phyloP scores from a whole-genome alignment of 2,113 vertebrate species.

The Apodemus sylvaticus region DNA sequence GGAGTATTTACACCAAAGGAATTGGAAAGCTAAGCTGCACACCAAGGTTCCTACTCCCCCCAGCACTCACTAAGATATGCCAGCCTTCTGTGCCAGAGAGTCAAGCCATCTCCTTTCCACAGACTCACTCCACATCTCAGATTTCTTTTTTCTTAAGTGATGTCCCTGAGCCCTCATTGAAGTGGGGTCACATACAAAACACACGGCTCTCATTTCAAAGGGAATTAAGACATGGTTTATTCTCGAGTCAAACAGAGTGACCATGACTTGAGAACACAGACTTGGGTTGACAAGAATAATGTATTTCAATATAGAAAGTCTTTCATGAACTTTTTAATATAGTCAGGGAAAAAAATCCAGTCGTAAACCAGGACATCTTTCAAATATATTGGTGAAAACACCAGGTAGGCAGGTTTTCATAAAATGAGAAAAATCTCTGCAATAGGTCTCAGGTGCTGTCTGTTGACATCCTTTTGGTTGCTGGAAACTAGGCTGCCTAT shows the following conservation, averaged over 20 bases:
- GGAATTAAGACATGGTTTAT: not conserved
- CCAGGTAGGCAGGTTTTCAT: not conserved
- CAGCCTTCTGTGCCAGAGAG: not conserved
- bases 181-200: not conserved
- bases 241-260: not conserved
- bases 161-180: not conserved
- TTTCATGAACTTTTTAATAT: not conserved
- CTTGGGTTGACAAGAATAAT: not conserved
- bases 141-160: not conserved
- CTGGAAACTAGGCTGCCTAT: not conserved
- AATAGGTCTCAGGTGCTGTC: not conserved
- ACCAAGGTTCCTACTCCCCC: not conserved
- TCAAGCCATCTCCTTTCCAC: not conserved
- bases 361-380: not conserved
- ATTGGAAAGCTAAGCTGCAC: not conserved
- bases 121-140: not conserved
- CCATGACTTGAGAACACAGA: not conserved
- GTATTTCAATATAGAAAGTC: not conserved
- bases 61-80: not conserved
- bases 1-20: not conserved
- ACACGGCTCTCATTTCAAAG: not conserved
- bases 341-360: not conserved
- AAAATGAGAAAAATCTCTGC: not conserved
- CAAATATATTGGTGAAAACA: not conserved
- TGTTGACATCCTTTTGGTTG: not conserved